Conservation (phyloP, 2,113 vertebrate species). For the Hydrolagus affinis region DNA sequence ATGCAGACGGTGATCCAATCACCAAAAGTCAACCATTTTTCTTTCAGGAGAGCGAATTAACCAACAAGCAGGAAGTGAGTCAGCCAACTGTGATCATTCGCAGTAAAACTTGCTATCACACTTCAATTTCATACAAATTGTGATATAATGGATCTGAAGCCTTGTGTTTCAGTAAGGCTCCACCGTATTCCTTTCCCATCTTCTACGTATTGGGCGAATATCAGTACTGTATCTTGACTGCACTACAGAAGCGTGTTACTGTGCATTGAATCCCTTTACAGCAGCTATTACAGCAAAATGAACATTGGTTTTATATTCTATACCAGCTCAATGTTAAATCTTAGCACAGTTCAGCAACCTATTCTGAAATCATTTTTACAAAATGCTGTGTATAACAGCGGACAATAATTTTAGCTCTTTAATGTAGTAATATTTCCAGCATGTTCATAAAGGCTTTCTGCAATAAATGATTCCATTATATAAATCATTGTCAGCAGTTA, state of each 20-base stretch:
- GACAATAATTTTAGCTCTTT: neutral
- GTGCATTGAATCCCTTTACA: neutral
- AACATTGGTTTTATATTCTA: neutral
- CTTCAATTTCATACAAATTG: too few relatives aligned
- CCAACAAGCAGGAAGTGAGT: too few relatives aligned
- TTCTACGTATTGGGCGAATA: neutral
- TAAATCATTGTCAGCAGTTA: neutral
- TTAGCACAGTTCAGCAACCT: neutral
- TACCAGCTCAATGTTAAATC: neutral
- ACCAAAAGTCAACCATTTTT: too few relatives aligned
- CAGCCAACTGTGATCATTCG: too few relatives aligned
- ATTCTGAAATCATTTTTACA: neutral
- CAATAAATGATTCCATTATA: slow-evolving; percentile 3
- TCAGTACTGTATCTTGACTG: too few relatives aligned
- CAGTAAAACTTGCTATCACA: too few relatives aligned
- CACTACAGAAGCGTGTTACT: neutral
- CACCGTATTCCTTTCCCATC: neutral
- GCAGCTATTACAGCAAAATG: neutral
- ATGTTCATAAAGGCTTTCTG: neutral
- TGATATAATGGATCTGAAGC: too few relatives aligned
- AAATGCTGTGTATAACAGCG: neutral
- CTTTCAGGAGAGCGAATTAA: too few relatives aligned
- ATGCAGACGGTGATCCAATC: too few relatives aligned
- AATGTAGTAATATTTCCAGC: neutral
- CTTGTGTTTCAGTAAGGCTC: too few relatives aligned